Conservation (phyloP, 2,113 vertebrate species). For the Mirounga angustirostris region DNA sequence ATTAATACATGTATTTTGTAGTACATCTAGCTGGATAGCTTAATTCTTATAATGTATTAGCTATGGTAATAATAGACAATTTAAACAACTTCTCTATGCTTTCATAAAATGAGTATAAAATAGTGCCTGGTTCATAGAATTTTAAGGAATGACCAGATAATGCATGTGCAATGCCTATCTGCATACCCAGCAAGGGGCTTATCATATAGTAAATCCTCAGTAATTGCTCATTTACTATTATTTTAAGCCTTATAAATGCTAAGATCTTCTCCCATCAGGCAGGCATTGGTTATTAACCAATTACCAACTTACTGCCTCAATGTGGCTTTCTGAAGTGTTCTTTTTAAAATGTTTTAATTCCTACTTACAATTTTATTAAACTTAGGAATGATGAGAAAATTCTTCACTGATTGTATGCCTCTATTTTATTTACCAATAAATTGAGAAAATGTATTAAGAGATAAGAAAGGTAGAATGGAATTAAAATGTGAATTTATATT, state of each 20-base stretch:
- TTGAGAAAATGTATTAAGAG: not conserved
- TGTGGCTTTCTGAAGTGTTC: not conserved
- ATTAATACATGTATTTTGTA: not conserved
- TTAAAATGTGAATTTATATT: not conserved
- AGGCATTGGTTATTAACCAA: not conserved
- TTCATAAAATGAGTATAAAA: not conserved
- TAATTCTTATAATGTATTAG: not conserved
- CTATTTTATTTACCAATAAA: not conserved
- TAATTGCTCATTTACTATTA: not conserved
- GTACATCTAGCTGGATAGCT: not conserved
- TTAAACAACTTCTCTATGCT: not conserved
- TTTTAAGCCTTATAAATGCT: not conserved
- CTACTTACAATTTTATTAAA: not conserved
- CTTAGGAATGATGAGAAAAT: not conserved
- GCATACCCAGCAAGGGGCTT: not conserved
- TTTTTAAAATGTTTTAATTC: not conserved
- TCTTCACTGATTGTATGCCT: not conserved
- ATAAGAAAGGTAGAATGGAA: not conserved
- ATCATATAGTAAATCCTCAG: not conserved
- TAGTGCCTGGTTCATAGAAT: not conserved
- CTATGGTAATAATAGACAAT: not conserved
- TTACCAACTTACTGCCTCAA: not conserved
- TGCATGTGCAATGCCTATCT: fast-evolving
- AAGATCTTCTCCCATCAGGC: not conserved
- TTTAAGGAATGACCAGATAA: not conserved